Base-by-base conservation (phyloP, 2,113 vertebrate genomes). In the Mohoua ochrocephala region DNA sequence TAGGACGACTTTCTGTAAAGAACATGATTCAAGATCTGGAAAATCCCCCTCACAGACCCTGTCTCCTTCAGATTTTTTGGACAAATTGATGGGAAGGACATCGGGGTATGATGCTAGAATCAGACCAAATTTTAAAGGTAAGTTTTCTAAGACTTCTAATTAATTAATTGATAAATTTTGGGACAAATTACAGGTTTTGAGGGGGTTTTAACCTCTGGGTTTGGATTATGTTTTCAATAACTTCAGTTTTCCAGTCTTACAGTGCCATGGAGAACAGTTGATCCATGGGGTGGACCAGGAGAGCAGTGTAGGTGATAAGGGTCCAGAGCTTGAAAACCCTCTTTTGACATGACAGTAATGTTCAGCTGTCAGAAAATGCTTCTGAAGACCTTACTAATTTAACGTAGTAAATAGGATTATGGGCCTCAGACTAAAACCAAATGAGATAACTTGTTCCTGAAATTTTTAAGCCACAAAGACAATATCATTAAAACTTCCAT, bases 81-180 rank as follows among this genome's bases (percentile, higher is more conserved):
- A 99, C 97, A 99, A 99, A 96, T 98, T 99, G 95, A 99, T 99
- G 99, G 99, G 99, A 96, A 99, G 98, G 95, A 99, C 99, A 85
- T 99, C 99, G 8, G 99, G 99, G 54, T 99, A 99, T 89, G 99
- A 99, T 95, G 99, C 99, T 95, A 98, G 99, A 98, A 99, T 99
- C 97, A 98, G 99, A 97, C 99, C 99, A 44, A 99, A 99, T 98
- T 99, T 99, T 97, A 99, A 99, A 99, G 99, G 99, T 99, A 99
- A 95, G 98, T 59, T 91, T 70, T 93, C 31, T 94, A 75, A 95
- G 85, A 82, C 33, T 90, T 84, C 41, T 42, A 13, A 79, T 88
- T 87, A 76, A 87, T 37, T 39, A 82, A 63, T 87, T 18, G 18
- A 61, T 92, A 83, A 73, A 39, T 1, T 60, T 94, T 70, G 47